Base-by-base conservation (phyloP, 1,140 invertebrate genomes). In the Pseudomyrmex gracilis region DNA sequence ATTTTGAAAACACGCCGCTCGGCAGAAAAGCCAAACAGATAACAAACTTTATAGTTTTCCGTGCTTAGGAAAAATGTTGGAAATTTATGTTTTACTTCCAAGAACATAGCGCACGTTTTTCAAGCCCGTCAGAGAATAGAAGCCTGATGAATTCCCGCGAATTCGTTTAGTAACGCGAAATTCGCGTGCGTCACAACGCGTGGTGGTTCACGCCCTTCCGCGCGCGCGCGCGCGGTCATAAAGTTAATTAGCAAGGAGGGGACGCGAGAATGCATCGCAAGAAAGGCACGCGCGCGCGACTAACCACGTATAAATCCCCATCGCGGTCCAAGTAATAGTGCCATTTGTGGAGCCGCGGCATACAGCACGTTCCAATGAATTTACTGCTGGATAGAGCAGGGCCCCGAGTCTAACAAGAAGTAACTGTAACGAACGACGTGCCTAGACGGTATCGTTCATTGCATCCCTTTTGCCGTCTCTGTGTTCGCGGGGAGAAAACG, bases 401-500 rank as follows among this genome's bases (percentile, higher is more conserved):
- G 60, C 34, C 5, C 34, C 9, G 49, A 45, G 24, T 77, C 63
- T 77, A 77, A 77, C 74, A 68, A 77, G 63, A 77, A 68, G 74
- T 68, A 77, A 77, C 74, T 77, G 55, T 68, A 77, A 77, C 74
- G 24, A 10, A 77, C 74, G 63, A 77, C 74, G 74, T 77, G 74
- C 58, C 64, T 77, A 77, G 63, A 49, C 34, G 34, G 24, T 77
- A 77, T 68, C 74, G 63, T 49, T 63, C 49, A 63, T 67, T 68
- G 73, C 73, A 76, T 66, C 61, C 22, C 70, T 58, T 58, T 45
- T 58, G 34, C 70, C 57, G n/a, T 24, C 60, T 20, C 47, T 9
- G 22, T 61, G 57, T 73, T 73, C 22, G 22, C 43, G 15, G 22
- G 0, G 10, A 15, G 17, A 15, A 15, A 15, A 17, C 13, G 57